Percentiles rank a stretch among this genome's conserved stretches.
Conservation (phyloP, 2,888 invertebrate species). For the Sericinus montela region DNA sequence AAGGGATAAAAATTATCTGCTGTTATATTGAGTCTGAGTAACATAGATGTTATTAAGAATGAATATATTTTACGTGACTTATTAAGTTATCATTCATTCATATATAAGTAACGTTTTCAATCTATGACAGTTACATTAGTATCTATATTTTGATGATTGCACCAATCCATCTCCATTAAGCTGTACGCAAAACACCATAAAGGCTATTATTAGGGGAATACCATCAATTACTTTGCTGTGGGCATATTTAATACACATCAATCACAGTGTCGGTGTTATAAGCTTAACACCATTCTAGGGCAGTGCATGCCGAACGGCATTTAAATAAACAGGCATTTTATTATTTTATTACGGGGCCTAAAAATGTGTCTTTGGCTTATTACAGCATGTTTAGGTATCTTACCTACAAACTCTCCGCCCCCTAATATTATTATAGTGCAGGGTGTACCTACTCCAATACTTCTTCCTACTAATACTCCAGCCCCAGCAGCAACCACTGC, state of each 20-base stretch:
- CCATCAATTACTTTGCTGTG: constrained; percentile 57
- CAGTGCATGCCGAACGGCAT: constrained; percentile 20
- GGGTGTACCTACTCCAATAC: constrained; percentile 60
- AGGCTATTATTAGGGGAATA: constrained; percentile 74
- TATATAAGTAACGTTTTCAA: too few relatives aligned
- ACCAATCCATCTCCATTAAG: constrained; percentile 66
- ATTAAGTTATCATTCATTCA: too few relatives aligned
- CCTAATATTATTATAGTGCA: constrained; percentile 47
- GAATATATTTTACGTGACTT: too few relatives aligned
- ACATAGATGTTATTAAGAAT: too few relatives aligned
- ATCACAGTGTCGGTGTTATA: constrained; percentile 43
- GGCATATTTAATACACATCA: constrained; percentile 62
- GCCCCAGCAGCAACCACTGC: constrained; percentile 17
- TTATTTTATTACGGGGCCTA: neutral
- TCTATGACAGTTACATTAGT: too few relatives aligned
- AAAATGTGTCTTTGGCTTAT: constrained; percentile 72
- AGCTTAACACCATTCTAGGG: constrained; percentile 31
- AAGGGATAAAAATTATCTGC: too few relatives aligned
- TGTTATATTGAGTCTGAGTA: too few relatives aligned
- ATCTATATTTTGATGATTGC: constrained; percentile 66
- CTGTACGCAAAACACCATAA: constrained; percentile 69
- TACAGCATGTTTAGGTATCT: constrained; percentile 67
- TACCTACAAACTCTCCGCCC: constrained; percentile 52
- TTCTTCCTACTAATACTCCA: constrained; percentile 46
- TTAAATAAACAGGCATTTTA: neutral